A percentile compares a stretch with the other conserved stretches of the same genome.
These are phyloP conservation scores for Drosophila affinis DNA, from an alignment of 2,888 invertebrate species.

Conservation along the genomic window DNA sequence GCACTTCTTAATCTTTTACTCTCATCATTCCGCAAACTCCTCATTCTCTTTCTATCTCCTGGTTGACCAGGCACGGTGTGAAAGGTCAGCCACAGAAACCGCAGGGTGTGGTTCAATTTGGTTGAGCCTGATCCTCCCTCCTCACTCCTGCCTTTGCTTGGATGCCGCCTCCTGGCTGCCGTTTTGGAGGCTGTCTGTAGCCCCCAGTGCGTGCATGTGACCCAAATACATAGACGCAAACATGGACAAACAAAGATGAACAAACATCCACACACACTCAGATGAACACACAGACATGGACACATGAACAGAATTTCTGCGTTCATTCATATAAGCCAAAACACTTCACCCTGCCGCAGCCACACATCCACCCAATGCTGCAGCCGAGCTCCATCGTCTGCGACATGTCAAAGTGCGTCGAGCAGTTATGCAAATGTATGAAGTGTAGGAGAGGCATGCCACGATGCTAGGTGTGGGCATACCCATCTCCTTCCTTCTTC, in stretches of 20 bases:
- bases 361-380: not conserved
- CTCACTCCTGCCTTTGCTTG: constrained; percentile 4
- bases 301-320: constrained; percentile 41
- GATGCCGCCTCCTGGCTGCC: constrained; percentile 7
- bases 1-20: no score
- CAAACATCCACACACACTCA: constrained; percentile 4
- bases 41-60: not conserved
- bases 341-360: constrained; percentile 30
- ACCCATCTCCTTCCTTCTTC: constrained; percentile 7
- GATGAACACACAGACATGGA: not conserved
- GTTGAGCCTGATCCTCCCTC: constrained; percentile 35
- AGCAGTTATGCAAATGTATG: constrained; percentile 72
- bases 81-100: constrained; percentile 69
- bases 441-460: constrained; percentile 45
- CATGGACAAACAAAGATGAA: constrained; percentile 4
- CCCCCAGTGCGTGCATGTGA: constrained; percentile 58
- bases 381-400: constrained; percentile 34
- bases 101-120: constrained; percentile 62
- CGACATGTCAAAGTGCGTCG: constrained; percentile 75
- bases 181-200: constrained; percentile 40
- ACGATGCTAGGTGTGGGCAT: constrained; percentile 32
- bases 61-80: constrained; percentile 47
- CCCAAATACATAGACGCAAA: constrained; percentile 64
- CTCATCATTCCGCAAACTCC: not conserved
- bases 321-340: constrained; percentile 67